Percentiles rank a stretch among this genome's conserved stretches.
phyloP scores from a whole-genome alignment of 2,888 invertebrate genomes.

The Dorcus hopei region DNA sequence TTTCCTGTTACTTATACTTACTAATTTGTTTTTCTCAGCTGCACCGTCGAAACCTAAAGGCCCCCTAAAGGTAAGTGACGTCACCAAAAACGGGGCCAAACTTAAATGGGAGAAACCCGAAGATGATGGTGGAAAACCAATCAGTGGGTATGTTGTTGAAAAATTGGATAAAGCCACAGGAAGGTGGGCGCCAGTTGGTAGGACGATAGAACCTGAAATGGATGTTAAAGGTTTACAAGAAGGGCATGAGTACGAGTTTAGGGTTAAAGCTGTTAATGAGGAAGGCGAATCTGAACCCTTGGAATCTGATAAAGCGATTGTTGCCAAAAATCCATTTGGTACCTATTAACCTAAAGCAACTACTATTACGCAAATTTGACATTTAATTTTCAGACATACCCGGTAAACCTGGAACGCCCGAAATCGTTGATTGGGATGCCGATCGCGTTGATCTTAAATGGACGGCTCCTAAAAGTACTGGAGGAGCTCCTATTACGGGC shows the following conservation, averaged over 20 bases:
- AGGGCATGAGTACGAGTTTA: constrained; percentile 90
- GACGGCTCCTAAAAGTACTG: constrained; percentile 74
- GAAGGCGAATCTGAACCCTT: constrained; percentile 94
- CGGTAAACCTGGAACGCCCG: constrained; percentile 83
- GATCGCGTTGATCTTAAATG: constrained; percentile 84
- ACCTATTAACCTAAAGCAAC: constrained; percentile 6
- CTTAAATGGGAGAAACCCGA: constrained; percentile 92
- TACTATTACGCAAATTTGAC: too few relatives aligned
- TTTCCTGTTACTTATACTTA: constrained; percentile 3
- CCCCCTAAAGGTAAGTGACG: constrained; percentile 82
- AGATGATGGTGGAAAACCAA: constrained; percentile 91
- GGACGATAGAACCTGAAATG: constrained; percentile 81
- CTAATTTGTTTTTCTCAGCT: constrained; percentile 35
- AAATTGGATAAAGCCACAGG: constrained; percentile 90
- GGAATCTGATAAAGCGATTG: constrained; percentile 81
- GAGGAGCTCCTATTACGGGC: constrained; percentile 78
- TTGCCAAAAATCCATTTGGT: constrained; percentile 97
- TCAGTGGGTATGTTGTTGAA: constrained; percentile 90
- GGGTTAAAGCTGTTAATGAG: constrained; percentile 90
- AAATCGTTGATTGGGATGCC: constrained; percentile 85
- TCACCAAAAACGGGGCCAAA: constrained; percentile 87
- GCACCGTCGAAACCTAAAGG: constrained; percentile 81
- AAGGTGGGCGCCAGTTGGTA: constrained; percentile 90
- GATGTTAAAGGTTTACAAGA: constrained; percentile 87
- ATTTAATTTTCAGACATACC: constrained; percentile 60